Evolutionary conservation across 2,797 vertebrate species (phyloP).

Genomic region (Acipenser transmontanus): DNA sequence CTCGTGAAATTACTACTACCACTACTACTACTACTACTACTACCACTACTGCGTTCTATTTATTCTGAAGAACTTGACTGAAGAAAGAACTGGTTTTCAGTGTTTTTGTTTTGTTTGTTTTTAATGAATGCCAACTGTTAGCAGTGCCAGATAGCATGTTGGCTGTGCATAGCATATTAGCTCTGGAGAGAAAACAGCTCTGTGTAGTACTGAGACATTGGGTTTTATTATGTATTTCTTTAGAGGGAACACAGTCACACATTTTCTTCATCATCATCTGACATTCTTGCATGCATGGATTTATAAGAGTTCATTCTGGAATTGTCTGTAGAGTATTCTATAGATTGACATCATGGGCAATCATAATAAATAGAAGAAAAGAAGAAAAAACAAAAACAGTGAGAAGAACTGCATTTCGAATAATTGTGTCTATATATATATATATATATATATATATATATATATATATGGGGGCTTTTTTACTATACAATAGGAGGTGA

Average conservation of each 20-base stretch:
- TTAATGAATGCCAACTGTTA: constrained; percentile 47
- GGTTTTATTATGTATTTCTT: constrained; percentile 27
- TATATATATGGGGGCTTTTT: background rate
- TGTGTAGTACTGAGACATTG: constrained; percentile 25
- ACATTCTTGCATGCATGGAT: constrained; percentile 10
- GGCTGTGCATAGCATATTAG: constrained; percentile 26
- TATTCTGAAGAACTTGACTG: constrained; percentile 33
- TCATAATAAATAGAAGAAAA: constrained; percentile 18
- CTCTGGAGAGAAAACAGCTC: constrained; percentile 21
- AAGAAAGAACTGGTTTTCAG: constrained; percentile 25
- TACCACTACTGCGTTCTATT: constrained; percentile 39
- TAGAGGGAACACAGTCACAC: constrained; percentile 9
- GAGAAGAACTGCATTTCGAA: too few relatives aligned
- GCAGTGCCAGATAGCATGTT: constrained; percentile 40
- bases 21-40: constrained; percentile 38
- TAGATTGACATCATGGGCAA: constrained; percentile 17
- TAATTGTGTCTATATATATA: too few relatives aligned
- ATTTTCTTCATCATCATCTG: constrained; percentile 17
- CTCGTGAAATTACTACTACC: constrained; percentile 21
- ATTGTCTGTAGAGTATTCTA: constrained; percentile 23
- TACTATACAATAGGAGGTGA: background rate
- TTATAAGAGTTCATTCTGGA: constrained; percentile 14
- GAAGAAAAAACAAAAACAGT: background rate
- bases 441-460: too few relatives aligned
- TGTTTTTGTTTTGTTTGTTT: constrained; percentile 30